Evolutionary conservation across 2,113 vertebrate species (phyloP).

Genomic region (Brachypteracias leptosomus): DNA sequence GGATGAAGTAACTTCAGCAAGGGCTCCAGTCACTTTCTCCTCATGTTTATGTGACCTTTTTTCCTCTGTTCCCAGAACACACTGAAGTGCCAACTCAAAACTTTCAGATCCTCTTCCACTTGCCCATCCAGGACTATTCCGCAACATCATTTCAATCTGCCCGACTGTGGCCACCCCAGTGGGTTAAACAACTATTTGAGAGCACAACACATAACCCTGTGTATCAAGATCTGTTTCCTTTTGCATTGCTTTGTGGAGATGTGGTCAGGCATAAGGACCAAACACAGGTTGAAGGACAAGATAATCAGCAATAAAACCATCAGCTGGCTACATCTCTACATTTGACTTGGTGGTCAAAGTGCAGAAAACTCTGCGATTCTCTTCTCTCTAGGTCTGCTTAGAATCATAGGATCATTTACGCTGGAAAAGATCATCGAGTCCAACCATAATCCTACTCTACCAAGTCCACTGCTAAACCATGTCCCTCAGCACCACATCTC

Average conservation of each 20-base stretch:
- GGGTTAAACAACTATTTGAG: not conserved
- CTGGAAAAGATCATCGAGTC: too few species aligned
- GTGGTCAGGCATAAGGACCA: rapidly evolving
- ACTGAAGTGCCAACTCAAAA: not conserved
- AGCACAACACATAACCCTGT: not conserved
- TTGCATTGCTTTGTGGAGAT: not conserved
- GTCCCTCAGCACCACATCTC: too few species aligned
- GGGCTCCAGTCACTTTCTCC: not conserved
- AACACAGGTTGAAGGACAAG: not conserved
- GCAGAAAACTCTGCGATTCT: not conserved
- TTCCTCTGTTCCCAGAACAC: not conserved
- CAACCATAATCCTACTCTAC: too few species aligned
- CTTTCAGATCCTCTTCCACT: not conserved
- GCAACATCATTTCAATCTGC: not conserved
- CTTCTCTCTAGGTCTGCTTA: not conserved
- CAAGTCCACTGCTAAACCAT: too few species aligned
- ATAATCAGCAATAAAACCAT: not conserved
- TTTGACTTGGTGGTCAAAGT: not conserved
- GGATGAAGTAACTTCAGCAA: not conserved
- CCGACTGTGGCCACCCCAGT: rapidly evolving
- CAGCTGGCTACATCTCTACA: not conserved
- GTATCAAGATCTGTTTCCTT: not conserved
- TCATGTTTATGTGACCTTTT: rapidly evolving
- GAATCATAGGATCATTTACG: too few species aligned
- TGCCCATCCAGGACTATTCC: not conserved